Base-by-base conservation (phyloP, 2,888 invertebrate genomes). In the Arrhopalites spinosus region DNA sequence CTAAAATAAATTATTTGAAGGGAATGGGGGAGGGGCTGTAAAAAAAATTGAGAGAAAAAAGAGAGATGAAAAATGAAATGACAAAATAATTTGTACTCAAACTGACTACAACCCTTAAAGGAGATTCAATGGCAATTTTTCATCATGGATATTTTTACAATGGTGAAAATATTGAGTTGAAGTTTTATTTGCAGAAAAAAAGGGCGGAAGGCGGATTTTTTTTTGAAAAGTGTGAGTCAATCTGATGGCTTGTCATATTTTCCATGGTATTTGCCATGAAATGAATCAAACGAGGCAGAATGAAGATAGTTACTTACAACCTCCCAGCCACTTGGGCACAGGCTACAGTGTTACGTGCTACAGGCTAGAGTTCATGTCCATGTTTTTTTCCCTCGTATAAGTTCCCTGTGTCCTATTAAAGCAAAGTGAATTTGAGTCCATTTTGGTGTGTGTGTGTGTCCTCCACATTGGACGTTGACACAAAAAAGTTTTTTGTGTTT, bases 241-340 rank as follows among this genome's bases (percentile, higher is more conserved):
- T 59, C 71, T 59, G 43, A 59, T 71, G 59, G 71, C 71, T n/a
- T 30, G 71, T 71, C 71, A 71, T 71, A 59, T 59, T 71, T 59
- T 43, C 71, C 59, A 59, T 59, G 43, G 43, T n/a, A 71, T 59
- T 71, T 59, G n/a, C 53, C 71, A 71, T 71, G 71, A 59, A 59
- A 71, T 71, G 71, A 59, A 59, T 71, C 71, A 71, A 71, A 71
- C 20, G n/a, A 64, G n/a, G 25, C 64, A 17, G 30, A 61, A 61
- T 27, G 20, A 36, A 30, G 15, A 36, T 36, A 29, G 29, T 23
- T 25, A 61, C 13, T 13, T 17, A 11, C 5, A 36, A 36, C 36
- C 36, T 36, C 36, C 36, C 3, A 36, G 36, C 36, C 36, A 36
- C 36, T 36, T 36, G 36, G 36, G 36, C 36, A 36, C 36, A 7